phyloP scores from a whole-genome alignment of 2,797 vertebrate species.

The Channa striata region DNA sequence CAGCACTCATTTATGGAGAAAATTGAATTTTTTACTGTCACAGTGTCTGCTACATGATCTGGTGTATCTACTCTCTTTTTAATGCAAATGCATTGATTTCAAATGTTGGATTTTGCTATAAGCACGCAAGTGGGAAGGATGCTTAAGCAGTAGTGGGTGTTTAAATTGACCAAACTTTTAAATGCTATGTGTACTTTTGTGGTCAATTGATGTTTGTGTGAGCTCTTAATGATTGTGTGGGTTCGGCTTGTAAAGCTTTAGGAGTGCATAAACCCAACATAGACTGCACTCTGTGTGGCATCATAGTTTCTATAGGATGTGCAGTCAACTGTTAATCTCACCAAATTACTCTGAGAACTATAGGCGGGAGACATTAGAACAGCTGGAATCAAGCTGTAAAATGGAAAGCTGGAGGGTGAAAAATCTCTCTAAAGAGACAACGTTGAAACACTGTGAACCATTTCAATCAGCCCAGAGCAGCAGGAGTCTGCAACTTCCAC shows the following conservation, averaged over 20 bases:
- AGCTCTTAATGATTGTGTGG: background rate
- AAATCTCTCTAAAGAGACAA: conserved; percentile 45
- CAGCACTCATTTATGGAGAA: conserved; percentile 67
- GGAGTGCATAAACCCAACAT: background rate
- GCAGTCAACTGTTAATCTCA: conserved; percentile 43
- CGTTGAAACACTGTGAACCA: conserved; percentile 61
- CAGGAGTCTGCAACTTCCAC: conserved; percentile 53
- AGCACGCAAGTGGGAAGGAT: background rate
- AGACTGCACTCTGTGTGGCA: background rate
- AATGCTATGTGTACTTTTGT: background rate
- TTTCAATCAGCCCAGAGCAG: conserved; percentile 78
- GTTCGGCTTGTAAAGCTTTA: conserved; percentile 7
- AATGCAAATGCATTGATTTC: background rate
- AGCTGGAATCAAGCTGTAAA: conserved; percentile 65
- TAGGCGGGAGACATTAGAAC: conserved; percentile 42
- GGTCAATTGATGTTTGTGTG: background rate
- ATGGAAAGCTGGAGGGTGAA: conserved; percentile 54
- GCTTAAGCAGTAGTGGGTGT: background rate
- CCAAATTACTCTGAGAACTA: conserved; percentile 30
- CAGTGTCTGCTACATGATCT: conserved; percentile 35
- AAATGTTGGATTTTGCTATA: background rate
- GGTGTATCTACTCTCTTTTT: conserved; percentile 1
- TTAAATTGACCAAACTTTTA: background rate
- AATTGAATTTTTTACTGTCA: conserved; percentile 67
- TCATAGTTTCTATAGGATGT: conserved; percentile 32